phyloP scores from a whole-genome alignment of 2,888 invertebrate species.

The Sympetrum striolatum region DNA sequence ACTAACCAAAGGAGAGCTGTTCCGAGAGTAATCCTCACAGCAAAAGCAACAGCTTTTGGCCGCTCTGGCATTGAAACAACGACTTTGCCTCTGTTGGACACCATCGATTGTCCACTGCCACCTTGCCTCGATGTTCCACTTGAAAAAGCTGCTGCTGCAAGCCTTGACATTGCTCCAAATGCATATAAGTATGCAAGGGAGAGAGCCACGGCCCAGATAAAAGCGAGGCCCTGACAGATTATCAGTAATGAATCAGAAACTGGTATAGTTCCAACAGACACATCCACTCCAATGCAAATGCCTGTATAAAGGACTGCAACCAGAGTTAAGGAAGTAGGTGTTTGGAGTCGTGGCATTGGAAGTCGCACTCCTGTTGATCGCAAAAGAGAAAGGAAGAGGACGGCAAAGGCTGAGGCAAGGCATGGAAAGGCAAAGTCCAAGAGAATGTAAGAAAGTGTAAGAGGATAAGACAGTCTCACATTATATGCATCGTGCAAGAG shows the following conservation, averaged over 20 bases:
- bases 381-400: slow-evolving; percentile 83
- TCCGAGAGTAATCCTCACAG: slow-evolving; percentile 87
- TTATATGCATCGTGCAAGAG: slow-evolving; percentile 93
- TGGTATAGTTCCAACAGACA: slow-evolving; percentile 57
- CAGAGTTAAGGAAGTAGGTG: slow-evolving; percentile 78
- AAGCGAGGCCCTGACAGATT: slow-evolving; percentile 85
- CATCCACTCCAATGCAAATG: slow-evolving; percentile 82
- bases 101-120: slow-evolving; percentile 58
- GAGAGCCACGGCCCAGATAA: slow-evolving; percentile 81
- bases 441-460: slow-evolving; percentile 79
- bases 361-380: slow-evolving; percentile 70
- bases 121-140: slow-evolving; percentile 54
- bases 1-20: slow-evolving; percentile 84
- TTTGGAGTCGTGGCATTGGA: slow-evolving; percentile 65
- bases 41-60: slow-evolving; percentile 73
- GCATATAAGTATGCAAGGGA: slow-evolving; percentile 86
- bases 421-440: slow-evolving; percentile 87
- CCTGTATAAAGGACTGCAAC: slow-evolving; percentile 80
- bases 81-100: slow-evolving; percentile 69
- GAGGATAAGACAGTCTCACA: slow-evolving; percentile 78
- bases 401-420: slow-evolving; percentile 86
- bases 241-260: slow-evolving; percentile 57
- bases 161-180: slow-evolving; percentile 77
- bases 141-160: slow-evolving; percentile 71
- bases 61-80: slow-evolving; percentile 66